Evolutionary conservation across 2,113 vertebrate species (phyloP), one percentile per base, ranked within the genome.

Genomic region (Sphyrna mokarran): DNA sequence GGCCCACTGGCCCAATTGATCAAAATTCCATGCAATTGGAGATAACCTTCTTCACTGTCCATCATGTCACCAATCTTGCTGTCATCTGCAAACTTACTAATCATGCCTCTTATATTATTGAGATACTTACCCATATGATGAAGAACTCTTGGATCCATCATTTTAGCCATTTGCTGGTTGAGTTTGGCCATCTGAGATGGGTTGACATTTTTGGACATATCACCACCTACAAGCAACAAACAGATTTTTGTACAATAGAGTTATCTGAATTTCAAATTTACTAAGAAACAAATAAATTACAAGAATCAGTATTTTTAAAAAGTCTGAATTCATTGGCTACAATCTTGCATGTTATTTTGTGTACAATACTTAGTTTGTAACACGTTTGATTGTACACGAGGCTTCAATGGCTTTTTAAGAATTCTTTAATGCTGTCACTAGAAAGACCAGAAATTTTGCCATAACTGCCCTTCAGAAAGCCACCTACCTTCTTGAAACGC

Each of bases 171-270:
- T 97, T 99, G 99, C 96, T 99, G 99, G 97, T 99, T 99, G 96
- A 99, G 97, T 97, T 99, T 99, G 96, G 99, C 99, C 98, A 99
- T 96, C 97, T 99, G 99, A 96, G 99, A 99, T 29, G 99, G 99
- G 96, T 99, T 99, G 96, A 99, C 99, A 90, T 99, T 99, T 98
- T 99, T 99, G 9, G 99, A 99, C 99, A 99, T 99, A 97, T 99
- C 99, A 94, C 99, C 99, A 10, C 99, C 99, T 99, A 96, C 89
- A 93, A 54, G 48, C 89, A 66, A 2, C 14, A 33, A 80, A 43
- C 33, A 76, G 13, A 29, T 14, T 58, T 61, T n/a, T 37, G 37
- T 83, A 66, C 40, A 66, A 66, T 11, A 20, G 7, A 90, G 29
- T 29, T 29, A 58, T 22, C 66, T 66, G 61, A 93, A 66, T 68